A percentile compares a stretch with the other conserved stretches of the same genome.
These are phyloP conservation scores for Brachyptera risi DNA, from an alignment of 2,888 invertebrate genomes.

Conservation along the genomic window DNA sequence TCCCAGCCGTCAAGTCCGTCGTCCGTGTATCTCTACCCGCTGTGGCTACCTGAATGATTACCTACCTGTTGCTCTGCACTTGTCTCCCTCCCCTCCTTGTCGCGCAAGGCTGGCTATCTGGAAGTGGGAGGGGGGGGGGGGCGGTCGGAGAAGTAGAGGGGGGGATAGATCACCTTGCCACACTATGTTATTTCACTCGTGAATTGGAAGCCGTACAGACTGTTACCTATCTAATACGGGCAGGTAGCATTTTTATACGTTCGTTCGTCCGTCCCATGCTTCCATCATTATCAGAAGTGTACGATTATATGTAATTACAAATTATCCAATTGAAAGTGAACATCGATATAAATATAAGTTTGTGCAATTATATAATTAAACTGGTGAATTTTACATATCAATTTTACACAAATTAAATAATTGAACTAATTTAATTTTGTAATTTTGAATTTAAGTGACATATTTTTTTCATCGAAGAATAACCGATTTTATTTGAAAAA, in stretches of 20 bases:
- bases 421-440: no score
- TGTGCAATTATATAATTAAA: no score
- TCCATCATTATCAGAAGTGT: neutral
- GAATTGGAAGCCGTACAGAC: no score
- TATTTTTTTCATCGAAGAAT: no score
- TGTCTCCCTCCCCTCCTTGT: conserved; percentile 19
- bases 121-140: neutral
- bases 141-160: neutral
- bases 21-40: neutral
- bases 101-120: neutral
- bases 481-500: no score
- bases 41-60: neutral
- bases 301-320: neutral
- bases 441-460: no score
- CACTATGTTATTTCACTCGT: neutral
- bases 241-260: no score
- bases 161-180: neutral
- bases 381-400: no score
- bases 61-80: conserved; percentile 26
- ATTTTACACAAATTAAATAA: no score
- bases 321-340: no score
- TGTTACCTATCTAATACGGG: no score
- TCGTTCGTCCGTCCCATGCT: neutral
- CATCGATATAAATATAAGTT: no score
- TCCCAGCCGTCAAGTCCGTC: neutral